Conservation (phyloP, 2,113 vertebrate species). For the Kryptolebias marmoratus region DNA sequence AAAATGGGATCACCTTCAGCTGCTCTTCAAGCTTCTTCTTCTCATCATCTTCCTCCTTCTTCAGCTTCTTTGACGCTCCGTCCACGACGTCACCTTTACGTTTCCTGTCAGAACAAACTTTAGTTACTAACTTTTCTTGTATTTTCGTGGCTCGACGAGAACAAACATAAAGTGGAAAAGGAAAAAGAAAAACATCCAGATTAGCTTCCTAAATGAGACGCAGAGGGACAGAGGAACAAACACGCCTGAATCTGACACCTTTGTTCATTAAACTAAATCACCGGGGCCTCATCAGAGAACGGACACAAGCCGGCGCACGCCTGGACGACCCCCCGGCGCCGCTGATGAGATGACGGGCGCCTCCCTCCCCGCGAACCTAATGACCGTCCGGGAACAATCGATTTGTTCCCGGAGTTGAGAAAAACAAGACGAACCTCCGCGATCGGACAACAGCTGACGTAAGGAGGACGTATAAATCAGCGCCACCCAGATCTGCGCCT, state of each 20-base stretch:
- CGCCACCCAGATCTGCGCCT: not conserved
- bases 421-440: slow-evolving; percentile 25
- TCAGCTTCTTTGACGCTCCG: slow-evolving; percentile 86
- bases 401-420: not conserved
- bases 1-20: slow-evolving; percentile 71
- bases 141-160: not conserved
- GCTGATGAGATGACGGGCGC: slow-evolving; percentile 30
- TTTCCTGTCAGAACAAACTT: slow-evolving; percentile 81
- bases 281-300: slow-evolving; percentile 44
- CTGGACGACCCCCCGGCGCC: slow-evolving; percentile 22
- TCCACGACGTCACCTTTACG: slow-evolving; percentile 88
- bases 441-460: slow-evolving; percentile 10
- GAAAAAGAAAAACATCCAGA: slow-evolving; percentile 8
- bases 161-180: not conserved
- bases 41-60: slow-evolving; percentile 88
- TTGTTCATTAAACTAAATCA: slow-evolving; percentile 53
- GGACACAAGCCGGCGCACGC: slow-evolving; percentile 59
- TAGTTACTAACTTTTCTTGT: not conserved
- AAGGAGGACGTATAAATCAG: slow-evolving; percentile 39
- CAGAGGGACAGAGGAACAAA: slow-evolving; percentile 41
- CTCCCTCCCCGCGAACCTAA: slow-evolving; percentile 37
- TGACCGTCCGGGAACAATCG: slow-evolving; percentile 22
- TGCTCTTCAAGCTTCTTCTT: slow-evolving; percentile 82
- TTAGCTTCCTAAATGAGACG: slow-evolving; percentile 45
- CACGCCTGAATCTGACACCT: slow-evolving; percentile 55